phyloP scores from a whole-genome alignment of 2,113 vertebrate species.

The Mastomys natalensis region DNA sequence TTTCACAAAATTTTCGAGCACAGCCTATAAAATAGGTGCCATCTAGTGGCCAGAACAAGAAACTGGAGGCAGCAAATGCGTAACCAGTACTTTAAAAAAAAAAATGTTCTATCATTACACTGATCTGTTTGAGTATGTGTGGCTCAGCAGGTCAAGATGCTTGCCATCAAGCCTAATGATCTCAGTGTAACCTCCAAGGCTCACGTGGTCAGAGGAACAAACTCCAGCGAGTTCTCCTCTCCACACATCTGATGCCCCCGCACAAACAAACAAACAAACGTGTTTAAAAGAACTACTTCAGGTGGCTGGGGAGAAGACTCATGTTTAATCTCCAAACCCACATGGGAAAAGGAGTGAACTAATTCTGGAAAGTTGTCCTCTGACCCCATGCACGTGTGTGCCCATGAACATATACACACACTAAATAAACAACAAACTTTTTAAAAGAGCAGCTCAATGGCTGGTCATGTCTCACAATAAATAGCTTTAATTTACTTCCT shows the following conservation, averaged over 20 bases:
- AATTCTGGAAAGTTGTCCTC: not conserved
- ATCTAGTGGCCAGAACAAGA: slow-evolving; percentile 74
- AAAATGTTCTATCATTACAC: not conserved
- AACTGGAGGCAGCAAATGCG: not conserved
- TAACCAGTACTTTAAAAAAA: not conserved
- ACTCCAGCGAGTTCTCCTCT: not conserved
- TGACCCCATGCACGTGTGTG: not conserved
- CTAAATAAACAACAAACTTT: not conserved
- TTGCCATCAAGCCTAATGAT: not conserved
- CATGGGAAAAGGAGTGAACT: not conserved
- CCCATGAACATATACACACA: not conserved
- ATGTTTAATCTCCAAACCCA: not conserved
- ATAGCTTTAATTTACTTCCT: not conserved
- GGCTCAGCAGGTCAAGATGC: not conserved
- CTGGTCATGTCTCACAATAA: not conserved
- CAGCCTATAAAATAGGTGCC: slow-evolving; percentile 70
- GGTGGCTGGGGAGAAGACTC: not conserved
- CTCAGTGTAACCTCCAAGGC: not conserved
- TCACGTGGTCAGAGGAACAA: not conserved
- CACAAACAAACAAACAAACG: not conserved
- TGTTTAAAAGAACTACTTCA: not conserved
- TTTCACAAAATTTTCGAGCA: slow-evolving; percentile 31
- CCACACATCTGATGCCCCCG: not conserved
- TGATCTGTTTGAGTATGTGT: not conserved
- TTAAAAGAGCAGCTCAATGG: not conserved